A percentile compares a stretch with the other conserved stretches of the same genome.
phyloP scores from a whole-genome alignment of 2,113 vertebrate species.

The Carassius gibelio region DNA sequence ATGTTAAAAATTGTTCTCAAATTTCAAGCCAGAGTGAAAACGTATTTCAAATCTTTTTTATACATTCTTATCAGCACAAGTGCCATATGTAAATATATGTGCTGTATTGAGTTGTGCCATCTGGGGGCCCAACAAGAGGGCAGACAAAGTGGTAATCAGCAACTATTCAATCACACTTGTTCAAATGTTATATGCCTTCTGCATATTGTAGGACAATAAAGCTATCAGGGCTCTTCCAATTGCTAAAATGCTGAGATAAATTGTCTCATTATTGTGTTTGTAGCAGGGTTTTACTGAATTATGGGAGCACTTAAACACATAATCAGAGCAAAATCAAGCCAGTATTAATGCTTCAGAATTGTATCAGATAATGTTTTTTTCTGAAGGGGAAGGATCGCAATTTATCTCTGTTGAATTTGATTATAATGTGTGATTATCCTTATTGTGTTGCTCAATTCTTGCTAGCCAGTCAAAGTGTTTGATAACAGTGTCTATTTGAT shows the following conservation, averaged over 20 bases:
- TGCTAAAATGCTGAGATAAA: conserved; percentile 21
- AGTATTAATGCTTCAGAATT: conserved; percentile 31
- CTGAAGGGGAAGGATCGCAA: conserved; percentile 6
- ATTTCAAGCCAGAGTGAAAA: conserved; percentile 10
- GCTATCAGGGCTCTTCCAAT: conserved; percentile 19
- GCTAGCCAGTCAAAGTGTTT: conserved; percentile 5
- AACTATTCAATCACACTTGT: conserved; percentile 27
- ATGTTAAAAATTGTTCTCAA: not conserved
- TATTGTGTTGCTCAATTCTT: conserved; percentile 12
- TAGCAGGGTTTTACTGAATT: conserved; percentile 33
- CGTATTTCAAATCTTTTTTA: not conserved
- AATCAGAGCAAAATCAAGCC: conserved; percentile 41
- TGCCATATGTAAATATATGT: conserved; percentile 16
- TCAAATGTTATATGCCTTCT: conserved; percentile 4
- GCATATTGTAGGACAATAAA: conserved; percentile 4
- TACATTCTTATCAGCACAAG: not conserved
- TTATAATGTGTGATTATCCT: conserved; percentile 10
- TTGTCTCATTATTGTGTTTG: conserved; percentile 28
- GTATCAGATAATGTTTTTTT: conserved; percentile 23
- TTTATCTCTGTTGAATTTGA: conserved; percentile 32
- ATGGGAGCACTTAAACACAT: conserved; percentile 26
- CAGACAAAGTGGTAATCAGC: conserved; percentile 19
- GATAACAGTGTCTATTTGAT: not conserved
- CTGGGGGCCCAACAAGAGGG: not conserved
- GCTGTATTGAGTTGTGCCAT: not conserved